phyloP scores from a whole-genome alignment of 2,113 vertebrate genomes.

The Chaenogobius annularis region DNA sequence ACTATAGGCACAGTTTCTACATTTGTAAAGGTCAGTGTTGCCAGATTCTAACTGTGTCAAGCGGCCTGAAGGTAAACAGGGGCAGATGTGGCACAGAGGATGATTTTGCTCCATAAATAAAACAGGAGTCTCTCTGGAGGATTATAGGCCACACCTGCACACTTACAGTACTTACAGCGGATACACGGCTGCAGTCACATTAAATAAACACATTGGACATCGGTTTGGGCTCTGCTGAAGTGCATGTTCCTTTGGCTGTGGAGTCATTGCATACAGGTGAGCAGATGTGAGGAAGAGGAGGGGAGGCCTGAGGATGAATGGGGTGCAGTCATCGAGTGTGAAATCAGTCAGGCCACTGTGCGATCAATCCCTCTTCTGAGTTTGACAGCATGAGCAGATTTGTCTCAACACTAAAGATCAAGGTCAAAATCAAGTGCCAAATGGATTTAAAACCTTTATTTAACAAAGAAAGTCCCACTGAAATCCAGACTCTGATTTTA shows the following conservation, averaged over 20 bases:
- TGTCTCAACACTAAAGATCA: conserved; percentile 24
- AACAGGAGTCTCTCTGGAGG: conserved; percentile 60
- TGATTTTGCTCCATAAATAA: conserved; percentile 69
- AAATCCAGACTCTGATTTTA: too few species aligned
- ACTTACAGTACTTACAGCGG: conserved; percentile 46
- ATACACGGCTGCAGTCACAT: conserved; percentile 10
- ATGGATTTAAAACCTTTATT: neutral
- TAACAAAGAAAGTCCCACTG: neutral
- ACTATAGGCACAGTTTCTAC: conserved; percentile 25
- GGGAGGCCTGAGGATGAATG: conserved; percentile 18
- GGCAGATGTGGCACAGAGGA: conserved; percentile 63
- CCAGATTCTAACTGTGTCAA: conserved; percentile 26
- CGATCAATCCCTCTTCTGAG: conserved; percentile 42
- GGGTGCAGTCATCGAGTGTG: conserved; percentile 47
- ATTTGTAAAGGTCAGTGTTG: conserved; percentile 29
- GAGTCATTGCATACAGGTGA: conserved; percentile 27
- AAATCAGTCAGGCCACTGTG: conserved; percentile 45
- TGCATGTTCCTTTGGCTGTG: neutral
- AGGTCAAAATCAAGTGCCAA: conserved; percentile 45
- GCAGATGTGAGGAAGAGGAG: conserved; percentile 15
- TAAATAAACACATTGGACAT: conserved; percentile 10
- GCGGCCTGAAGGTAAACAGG: conserved; percentile 37
- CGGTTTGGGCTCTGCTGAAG: neutral
- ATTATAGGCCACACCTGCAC: conserved; percentile 69
- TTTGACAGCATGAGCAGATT: conserved; percentile 17